Base-by-base conservation (phyloP, 2,113 vertebrate genomes). In the Leucopsar rothschildi region DNA sequence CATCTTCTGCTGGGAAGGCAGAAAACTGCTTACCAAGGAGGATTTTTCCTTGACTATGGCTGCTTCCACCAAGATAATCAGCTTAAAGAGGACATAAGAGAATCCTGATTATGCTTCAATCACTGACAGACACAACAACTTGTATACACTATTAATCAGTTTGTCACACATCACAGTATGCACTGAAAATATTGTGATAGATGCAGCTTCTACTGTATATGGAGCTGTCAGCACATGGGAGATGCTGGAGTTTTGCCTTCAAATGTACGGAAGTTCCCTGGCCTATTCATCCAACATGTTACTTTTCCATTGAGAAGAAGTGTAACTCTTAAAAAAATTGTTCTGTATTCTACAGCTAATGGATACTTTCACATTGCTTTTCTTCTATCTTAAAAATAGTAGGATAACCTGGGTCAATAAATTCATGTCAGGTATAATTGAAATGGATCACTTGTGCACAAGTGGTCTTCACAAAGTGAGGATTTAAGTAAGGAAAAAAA, bases 151-250 rank as follows among this genome's bases (percentile, higher is more conserved):
- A 93, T 94, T 94, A 95, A 91, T 84, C 45, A 94, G 75, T 95
- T 96, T 96, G 84, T 95, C 63, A 77, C n/a, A 87, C 71, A 72
- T 88, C 79, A 80, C 24, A 70, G 57, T 37, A 19, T 57, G 20
- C 69, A 88, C 63, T 94, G 90, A 85, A 92, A 95, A 95, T 96
- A 94, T 93, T 92, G 44, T 94, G 85, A 93, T 95, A 88, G 84
- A 63, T 90, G 42, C 47, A 91, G 61, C 27, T 91, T 61, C 81
- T 59, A 28, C 45, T 77, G 55, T 88, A 85, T 70, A 63, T 4
- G 29, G 57, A 94, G 68, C 82, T 96, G 91, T 88, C 93, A 96
- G 87, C 55, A 91, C 55, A 80, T 73, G 63, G 39, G 52, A 90
- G 23, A 83, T 77, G 24, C 15, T 39, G 59, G 45, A 57, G 90